Conservation (phyloP, 2,113 vertebrate genomes). For the Cygnus buccinator region DNA sequence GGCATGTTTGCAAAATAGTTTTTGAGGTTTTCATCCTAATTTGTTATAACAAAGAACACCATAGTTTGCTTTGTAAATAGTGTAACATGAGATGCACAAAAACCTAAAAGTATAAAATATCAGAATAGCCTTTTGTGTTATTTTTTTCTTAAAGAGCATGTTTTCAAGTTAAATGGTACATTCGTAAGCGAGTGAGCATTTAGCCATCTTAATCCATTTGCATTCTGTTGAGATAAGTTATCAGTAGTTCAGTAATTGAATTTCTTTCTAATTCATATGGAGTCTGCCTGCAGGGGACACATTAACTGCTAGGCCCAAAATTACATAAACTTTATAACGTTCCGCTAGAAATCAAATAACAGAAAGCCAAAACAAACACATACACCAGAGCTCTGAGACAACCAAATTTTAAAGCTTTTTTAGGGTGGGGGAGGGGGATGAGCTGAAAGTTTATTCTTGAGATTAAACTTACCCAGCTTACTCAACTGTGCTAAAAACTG, state of each 20-base stretch:
- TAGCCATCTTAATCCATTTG: slow-evolving; percentile 71
- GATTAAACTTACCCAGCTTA: background rate
- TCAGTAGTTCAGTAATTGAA: slow-evolving; percentile 78
- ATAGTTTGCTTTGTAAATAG: background rate
- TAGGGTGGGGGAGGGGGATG: background rate
- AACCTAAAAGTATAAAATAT: background rate
- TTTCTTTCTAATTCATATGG: slow-evolving; percentile 74
- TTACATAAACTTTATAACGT: slow-evolving; percentile 66
- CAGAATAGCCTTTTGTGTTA: background rate
- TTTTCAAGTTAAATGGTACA: slow-evolving; percentile 36
- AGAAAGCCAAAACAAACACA: slow-evolving; percentile 58
- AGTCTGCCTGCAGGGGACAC: slow-evolving; percentile 74
- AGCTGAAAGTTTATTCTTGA: slow-evolving; percentile 3
- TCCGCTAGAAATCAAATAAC: slow-evolving; percentile 65
- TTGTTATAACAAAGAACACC: background rate
- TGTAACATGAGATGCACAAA: background rate
- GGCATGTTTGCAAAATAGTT: background rate
- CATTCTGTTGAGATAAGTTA: slow-evolving; percentile 76
- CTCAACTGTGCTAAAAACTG: background rate
- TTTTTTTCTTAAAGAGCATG: background rate
- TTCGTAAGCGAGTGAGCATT: slow-evolving; percentile 53
- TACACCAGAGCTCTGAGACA: background rate
- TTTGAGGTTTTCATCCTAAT: background rate
- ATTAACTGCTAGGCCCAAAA: slow-evolving; percentile 71
- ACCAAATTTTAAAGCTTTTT: slow-evolving; percentile 9